Evolutionary conservation across 1,140 invertebrate genomes (phyloP).

Genomic region (Nephila pilipes): DNA sequence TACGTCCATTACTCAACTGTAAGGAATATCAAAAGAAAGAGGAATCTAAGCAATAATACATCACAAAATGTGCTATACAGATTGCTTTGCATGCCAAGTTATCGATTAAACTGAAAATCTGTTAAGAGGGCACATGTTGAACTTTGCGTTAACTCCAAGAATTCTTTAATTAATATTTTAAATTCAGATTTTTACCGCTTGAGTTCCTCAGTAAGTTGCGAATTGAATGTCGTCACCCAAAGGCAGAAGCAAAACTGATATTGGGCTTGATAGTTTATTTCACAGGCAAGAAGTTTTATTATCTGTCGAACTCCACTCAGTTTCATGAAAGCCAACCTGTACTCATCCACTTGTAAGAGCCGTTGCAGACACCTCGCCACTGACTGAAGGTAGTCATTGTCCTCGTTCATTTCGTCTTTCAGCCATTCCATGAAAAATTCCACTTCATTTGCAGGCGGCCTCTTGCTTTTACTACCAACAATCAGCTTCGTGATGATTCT

Average conservation of each 20-base stretch:
- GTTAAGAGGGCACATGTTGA: background rate
- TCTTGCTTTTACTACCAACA: background rate
- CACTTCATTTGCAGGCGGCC: background rate
- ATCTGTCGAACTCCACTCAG: constrained; percentile 17
- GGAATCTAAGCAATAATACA: too few species aligned
- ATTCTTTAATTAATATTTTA: background rate
- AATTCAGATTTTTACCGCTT: background rate
- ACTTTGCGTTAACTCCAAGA: background rate
- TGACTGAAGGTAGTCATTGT: constrained; percentile 30
- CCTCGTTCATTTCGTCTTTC: background rate
- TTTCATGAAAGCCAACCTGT: constrained; percentile 32
- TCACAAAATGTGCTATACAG: too few species aligned
- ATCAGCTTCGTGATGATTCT: constrained; percentile 40
- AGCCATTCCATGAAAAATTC: constrained; percentile 49
- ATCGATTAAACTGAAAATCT: too few species aligned
- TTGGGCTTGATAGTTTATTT: constrained; percentile 38
- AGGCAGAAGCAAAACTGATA: constrained; percentile 63
- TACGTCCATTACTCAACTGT: too few species aligned
- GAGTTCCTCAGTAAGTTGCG: background rate
- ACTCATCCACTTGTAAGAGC: constrained; percentile 26
- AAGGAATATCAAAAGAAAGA: too few species aligned
- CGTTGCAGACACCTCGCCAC: constrained; percentile 32
- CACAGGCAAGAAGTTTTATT: background rate
- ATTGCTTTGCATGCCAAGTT: too few species aligned
- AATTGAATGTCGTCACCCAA: constrained; percentile 56